Evolutionary conservation across 2,113 vertebrate species (phyloP).

Genomic region (Gracilinanus agilis): DNA sequence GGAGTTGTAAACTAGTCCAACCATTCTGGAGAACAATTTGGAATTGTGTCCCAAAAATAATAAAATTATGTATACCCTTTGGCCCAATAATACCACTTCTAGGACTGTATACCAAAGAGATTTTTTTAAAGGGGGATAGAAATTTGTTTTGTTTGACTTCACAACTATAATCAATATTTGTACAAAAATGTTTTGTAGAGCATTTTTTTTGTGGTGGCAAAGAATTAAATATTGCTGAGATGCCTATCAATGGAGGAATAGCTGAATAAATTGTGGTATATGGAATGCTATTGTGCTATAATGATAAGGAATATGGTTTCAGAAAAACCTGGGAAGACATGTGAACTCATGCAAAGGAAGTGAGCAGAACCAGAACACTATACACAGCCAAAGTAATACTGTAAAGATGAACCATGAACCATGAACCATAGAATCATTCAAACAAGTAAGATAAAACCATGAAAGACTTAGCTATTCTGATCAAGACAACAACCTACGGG

Average conservation of each 20-base stretch:
- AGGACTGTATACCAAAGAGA: not conserved
- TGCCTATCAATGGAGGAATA: not conserved
- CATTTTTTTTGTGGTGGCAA: too few species aligned
- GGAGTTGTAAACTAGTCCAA: not conserved
- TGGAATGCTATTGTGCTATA: not conserved
- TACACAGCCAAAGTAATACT: not conserved
- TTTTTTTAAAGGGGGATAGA: too few species aligned
- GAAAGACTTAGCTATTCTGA: not conserved
- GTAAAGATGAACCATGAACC: not conserved
- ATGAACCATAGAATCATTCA: too few species aligned
- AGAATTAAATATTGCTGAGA: not conserved
- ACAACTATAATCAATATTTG: too few species aligned
- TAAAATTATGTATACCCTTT: not conserved
- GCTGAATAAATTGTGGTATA: not conserved
- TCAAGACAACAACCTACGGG: not conserved
- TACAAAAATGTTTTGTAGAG: not conserved
- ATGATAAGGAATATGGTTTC: too few species aligned
- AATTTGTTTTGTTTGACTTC: too few species aligned
- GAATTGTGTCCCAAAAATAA: too few species aligned
- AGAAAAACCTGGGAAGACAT: too few species aligned
- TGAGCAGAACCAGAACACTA: too few species aligned
- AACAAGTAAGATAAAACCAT: too few species aligned
- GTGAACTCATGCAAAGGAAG: too few species aligned
- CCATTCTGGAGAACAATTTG: too few species aligned
- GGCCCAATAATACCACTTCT: not conserved